Conservation (phyloP, 2,888 invertebrate species). For the Empis stercorea region DNA sequence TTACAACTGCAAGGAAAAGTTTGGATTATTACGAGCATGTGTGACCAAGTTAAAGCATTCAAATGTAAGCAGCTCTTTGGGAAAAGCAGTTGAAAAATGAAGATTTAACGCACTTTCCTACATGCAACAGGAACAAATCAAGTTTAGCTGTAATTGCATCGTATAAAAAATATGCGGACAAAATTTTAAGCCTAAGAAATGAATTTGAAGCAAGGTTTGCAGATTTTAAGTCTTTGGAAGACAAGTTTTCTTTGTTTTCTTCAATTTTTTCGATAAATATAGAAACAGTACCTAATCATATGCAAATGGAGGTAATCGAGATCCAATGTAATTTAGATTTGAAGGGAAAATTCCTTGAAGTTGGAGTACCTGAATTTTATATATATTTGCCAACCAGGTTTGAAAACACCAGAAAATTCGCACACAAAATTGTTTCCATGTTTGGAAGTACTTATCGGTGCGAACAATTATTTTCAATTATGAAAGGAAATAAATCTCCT, state of each 20-base stretch:
- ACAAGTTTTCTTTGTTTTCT: constrained; percentile 7
- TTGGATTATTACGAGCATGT: constrained; percentile 14
- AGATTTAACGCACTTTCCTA: constrained; percentile 10
- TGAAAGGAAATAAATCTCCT: constrained; percentile 2
- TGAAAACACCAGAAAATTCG: constrained; percentile 7
- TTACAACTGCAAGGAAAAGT: constrained; percentile 12
- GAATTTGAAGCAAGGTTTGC: constrained; percentile 15
- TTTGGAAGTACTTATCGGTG: constrained; percentile 10
- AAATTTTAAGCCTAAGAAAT: constrained; percentile 10
- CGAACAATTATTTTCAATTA: constrained; percentile 9
- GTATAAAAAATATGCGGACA: constrained; percentile 9
- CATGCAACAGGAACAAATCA: constrained; percentile 10
- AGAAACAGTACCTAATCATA: constrained; percentile 6
- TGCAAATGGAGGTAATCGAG: constrained; percentile 5
- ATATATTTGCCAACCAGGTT: constrained; percentile 7
- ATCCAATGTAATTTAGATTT: constrained; percentile 8
- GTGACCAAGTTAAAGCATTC: constrained; percentile 14
- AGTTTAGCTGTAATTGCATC: constrained; percentile 9
- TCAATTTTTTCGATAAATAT: constrained; percentile 3
- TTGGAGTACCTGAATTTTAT: constrained; percentile 7
- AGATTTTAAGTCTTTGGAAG: constrained; percentile 13
- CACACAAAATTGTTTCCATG: constrained; percentile 9
- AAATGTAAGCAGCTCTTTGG: constrained; percentile 15
- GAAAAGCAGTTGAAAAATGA: constrained; percentile 11
- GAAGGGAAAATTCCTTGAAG: constrained; percentile 8